Evolutionary conservation across 2,797 vertebrate genomes (phyloP).

Genomic region (Neoniphon sammara): DNA sequence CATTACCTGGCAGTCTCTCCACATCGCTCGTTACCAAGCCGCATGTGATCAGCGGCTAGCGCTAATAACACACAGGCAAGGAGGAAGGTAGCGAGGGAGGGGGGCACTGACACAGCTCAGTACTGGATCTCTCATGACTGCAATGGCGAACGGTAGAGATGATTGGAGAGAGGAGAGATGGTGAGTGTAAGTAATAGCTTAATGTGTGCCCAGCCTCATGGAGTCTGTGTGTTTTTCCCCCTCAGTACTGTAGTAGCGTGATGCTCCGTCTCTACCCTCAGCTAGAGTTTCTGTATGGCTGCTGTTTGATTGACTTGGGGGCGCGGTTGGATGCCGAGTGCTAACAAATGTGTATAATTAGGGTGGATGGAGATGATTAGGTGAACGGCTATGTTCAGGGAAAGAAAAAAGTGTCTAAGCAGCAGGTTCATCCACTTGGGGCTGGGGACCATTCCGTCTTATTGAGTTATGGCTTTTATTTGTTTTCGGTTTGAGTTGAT

Average conservation of each 20-base stretch:
- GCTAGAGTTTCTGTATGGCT: background rate
- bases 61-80: slow-evolving; percentile 37
- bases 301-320: slow-evolving; percentile 8
- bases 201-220: slow-evolving; percentile 26
- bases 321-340: slow-evolving; percentile 1
- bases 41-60: slow-evolving; percentile 15
- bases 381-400: slow-evolving; percentile 19
- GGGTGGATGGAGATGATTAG: slow-evolving; percentile 27
- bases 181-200: slow-evolving; percentile 9
- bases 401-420: slow-evolving; percentile 8
- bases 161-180: slow-evolving; percentile 19
- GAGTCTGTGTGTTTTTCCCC: background rate
- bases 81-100: slow-evolving; percentile 26
- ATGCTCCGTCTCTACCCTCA: background rate
- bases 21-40: slow-evolving; percentile 23
- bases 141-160: slow-evolving; percentile 35
- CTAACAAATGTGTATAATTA: slow-evolving; percentile 21
- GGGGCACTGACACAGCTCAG: slow-evolving; percentile 36
- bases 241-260: background rate
- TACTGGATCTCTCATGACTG: slow-evolving; percentile 15
- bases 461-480: slow-evolving; percentile 38
- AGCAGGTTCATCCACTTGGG: slow-evolving; percentile 2
- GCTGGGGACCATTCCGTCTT: slow-evolving; percentile 23
- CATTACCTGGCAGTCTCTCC: slow-evolving; percentile 41
- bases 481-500: slow-evolving; percentile 39